These are phyloP conservation scores for Macroglossus sobrinus DNA, from an alignment of 2,113 vertebrate species.

Conservation along the genomic window DNA sequence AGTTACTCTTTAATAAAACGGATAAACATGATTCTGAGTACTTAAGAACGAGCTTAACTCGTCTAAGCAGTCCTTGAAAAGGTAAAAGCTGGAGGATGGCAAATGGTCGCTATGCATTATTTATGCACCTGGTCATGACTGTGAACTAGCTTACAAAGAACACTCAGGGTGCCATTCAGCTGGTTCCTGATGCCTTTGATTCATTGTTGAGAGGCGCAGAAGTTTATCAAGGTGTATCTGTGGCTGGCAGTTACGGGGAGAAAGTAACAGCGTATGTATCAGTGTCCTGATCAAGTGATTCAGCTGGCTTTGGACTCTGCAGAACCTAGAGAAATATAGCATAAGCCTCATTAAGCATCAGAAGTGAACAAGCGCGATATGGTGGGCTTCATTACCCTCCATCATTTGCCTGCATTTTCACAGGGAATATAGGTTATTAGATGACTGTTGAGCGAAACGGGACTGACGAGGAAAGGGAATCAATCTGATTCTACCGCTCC, in stretches of 20 bases:
- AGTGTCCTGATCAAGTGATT: not conserved
- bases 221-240: not conserved
- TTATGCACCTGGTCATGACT: not conserved
- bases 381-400: not conserved
- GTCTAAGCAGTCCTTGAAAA: not conserved
- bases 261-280: not conserved
- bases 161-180: not conserved
- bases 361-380: not conserved
- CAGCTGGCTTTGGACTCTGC: not conserved
- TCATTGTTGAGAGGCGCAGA: not conserved
- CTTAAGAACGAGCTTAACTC: not conserved
- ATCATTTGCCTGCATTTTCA: not conserved
- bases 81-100: not conserved
- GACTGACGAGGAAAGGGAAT: not conserved
- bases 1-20: not conserved
- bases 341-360: not conserved
- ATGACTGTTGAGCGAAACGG: not conserved
- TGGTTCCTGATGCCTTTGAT: not conserved
- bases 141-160: not conserved
- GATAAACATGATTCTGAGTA: not conserved
- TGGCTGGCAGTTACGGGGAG: not conserved
- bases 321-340: not conserved
- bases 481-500: no score
- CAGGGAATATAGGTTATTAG: not conserved
- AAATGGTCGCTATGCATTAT: fast-evolving